Evolutionary conservation across 2,888 invertebrate species (phyloP).

Genomic region (Zootermopsis nevadensis): DNA sequence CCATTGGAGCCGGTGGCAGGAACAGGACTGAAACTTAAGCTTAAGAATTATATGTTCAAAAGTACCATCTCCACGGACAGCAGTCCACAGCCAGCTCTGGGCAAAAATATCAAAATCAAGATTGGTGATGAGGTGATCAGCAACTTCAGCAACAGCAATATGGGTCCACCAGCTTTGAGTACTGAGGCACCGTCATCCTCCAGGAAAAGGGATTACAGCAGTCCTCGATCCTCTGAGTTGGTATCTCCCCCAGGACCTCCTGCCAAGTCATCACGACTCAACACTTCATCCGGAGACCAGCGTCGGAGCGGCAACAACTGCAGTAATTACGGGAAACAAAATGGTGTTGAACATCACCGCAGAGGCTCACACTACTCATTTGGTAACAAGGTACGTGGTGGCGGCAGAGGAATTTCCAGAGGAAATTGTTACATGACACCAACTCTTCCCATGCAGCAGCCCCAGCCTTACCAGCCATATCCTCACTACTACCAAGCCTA

Average conservation of each 20-base stretch:
- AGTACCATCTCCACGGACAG: conserved; percentile 64
- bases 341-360: conserved; percentile 53
- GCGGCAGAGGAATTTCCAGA: conserved; percentile 58
- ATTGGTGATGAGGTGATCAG: conserved; percentile 80
- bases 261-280: conserved; percentile 28
- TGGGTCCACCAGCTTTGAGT: not conserved
- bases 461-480: conserved; percentile 55
- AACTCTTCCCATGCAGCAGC: conserved; percentile 56
- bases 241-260: conserved; percentile 56
- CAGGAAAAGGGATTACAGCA: conserved; percentile 58
- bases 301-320: conserved; percentile 53
- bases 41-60: conserved; percentile 79
- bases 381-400: conserved; percentile 62
- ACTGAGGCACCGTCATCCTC: conserved; percentile 18
- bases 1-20: conserved; percentile 55
- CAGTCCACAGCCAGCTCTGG: conserved; percentile 55
- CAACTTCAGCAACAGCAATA: conserved; percentile 34
- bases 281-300: conserved; percentile 9
- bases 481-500: conserved; percentile 56
- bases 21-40: conserved; percentile 80
- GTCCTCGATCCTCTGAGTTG: conserved; percentile 24
- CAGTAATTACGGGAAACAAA: conserved; percentile 57
- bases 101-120: conserved; percentile 68
- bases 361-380: conserved; percentile 56
- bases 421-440: conserved; percentile 49